Evolutionary conservation across 2,113 vertebrate genomes (phyloP).

Genomic region (Opisthocomus hoazin): DNA sequence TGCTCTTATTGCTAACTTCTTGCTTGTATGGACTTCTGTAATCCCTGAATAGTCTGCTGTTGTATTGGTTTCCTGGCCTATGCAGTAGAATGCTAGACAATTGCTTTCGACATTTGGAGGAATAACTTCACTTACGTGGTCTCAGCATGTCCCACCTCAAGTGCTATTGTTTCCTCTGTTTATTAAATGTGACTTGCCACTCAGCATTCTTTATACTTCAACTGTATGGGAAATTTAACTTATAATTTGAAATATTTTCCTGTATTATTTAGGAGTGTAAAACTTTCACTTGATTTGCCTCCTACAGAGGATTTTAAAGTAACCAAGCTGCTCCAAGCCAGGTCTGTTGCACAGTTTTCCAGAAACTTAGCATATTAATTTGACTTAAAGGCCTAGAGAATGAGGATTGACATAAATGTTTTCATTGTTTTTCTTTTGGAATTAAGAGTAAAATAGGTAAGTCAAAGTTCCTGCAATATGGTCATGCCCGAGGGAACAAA

Average conservation of each 20-base stretch:
- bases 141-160: neutral
- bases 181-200: neutral
- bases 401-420: neutral
- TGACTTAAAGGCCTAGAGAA: neutral
- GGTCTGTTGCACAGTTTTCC: neutral
- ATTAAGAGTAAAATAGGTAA: neutral
- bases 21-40: neutral
- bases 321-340: neutral
- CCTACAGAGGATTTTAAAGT: neutral
- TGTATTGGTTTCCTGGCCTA: neutral
- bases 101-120: neutral
- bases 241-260: neutral
- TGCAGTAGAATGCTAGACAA: neutral
- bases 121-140: neutral
- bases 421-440: neutral
- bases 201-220: neutral
- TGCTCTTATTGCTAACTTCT: neutral
- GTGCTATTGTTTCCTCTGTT: neutral
- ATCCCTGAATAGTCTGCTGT: neutral
- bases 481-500: neutral
- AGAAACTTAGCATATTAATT: neutral
- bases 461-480: neutral
- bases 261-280: neutral
- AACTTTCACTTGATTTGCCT: neutral
- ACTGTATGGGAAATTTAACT: neutral